A percentile compares a stretch with the other conserved stretches of the same genome.
Conservation (phyloP, 2,797 vertebrate species). For the Psittacula echo region DNA sequence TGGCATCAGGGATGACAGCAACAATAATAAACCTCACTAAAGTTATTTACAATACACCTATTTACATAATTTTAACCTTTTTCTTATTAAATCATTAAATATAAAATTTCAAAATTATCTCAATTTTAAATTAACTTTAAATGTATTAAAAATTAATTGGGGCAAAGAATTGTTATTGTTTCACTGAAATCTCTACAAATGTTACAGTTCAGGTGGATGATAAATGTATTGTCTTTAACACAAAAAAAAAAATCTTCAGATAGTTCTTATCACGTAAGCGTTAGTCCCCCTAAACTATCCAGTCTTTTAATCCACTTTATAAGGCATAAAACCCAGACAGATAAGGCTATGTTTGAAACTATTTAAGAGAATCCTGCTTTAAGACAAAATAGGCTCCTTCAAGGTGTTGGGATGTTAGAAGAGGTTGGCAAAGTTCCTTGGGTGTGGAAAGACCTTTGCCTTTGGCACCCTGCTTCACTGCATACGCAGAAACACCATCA, state of each 20-base stretch:
- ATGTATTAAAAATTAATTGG: not conserved
- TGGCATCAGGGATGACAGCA: not conserved
- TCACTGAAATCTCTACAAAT: not conserved
- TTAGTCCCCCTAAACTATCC: not conserved
- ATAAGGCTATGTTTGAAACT: not conserved
- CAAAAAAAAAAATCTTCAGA: not conserved
- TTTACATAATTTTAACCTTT: not conserved
- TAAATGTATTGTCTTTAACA: not conserved
- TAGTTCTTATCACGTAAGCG: not conserved
- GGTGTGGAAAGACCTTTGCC: not conserved
- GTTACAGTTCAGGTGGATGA: not conserved
- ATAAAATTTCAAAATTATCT: not conserved
- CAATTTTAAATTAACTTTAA: not conserved
- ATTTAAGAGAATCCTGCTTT: not conserved
- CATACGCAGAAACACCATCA: not conserved
- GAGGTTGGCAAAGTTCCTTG: not conserved
- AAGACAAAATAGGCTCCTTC: not conserved
- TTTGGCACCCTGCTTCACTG: not conserved
- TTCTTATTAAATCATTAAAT: not conserved
- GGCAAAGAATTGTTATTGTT: not conserved
- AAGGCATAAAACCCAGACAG: not conserved
- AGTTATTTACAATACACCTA: not conserved
- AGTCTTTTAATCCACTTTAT: not conserved
- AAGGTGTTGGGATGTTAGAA: not conserved
- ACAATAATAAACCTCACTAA: not conserved